Conservation (phyloP, 2,888 invertebrate genomes). For the Onthophagus sagittarius region DNA sequence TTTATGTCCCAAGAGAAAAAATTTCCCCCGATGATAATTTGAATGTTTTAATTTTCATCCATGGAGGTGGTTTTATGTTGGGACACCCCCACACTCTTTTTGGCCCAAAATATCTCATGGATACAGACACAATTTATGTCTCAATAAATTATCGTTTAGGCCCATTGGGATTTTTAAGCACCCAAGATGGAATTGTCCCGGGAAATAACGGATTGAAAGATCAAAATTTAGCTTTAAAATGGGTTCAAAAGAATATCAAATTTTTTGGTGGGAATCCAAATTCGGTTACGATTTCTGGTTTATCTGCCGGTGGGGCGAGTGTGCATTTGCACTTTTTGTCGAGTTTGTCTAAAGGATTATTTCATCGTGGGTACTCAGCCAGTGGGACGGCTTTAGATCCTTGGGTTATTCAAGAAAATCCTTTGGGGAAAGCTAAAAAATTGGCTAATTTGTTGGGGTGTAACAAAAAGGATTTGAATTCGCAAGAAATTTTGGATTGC, state of each 20-base stretch:
- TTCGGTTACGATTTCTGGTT: slow-evolving; percentile 61
- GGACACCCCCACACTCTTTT: slow-evolving; percentile 42
- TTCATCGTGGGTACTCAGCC: slow-evolving; percentile 59
- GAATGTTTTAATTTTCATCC: slow-evolving; percentile 50
- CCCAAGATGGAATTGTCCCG: slow-evolving; percentile 61
- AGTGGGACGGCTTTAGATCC: slow-evolving; percentile 63
- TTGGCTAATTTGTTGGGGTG: slow-evolving; percentile 60
- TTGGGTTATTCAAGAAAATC: slow-evolving; percentile 51
- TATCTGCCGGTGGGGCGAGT: slow-evolving; percentile 68
- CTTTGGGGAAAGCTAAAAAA: slow-evolving; percentile 56
- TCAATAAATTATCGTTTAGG: slow-evolving; percentile 41
- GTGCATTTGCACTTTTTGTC: slow-evolving; percentile 68
- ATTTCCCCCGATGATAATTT: slow-evolving; percentile 38
- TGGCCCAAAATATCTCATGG: slow-evolving; percentile 46
- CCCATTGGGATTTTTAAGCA: slow-evolving; percentile 61
- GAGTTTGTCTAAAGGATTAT: slow-evolving; percentile 53
- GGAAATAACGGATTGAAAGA: slow-evolving; percentile 70
- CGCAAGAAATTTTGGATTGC: slow-evolving; percentile 58
- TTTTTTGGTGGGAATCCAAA: slow-evolving; percentile 66
- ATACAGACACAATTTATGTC: slow-evolving; percentile 42
- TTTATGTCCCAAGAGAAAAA: slow-evolving; percentile 55
- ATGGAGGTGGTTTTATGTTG: slow-evolving; percentile 50
- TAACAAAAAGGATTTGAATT: slow-evolving; percentile 45
- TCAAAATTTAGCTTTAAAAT: slow-evolving; percentile 62
- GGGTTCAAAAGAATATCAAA: slow-evolving; percentile 63